Evolutionary conservation across 53 echinoderm and acorn worm species (phyloP), one percentile per base, ranked within the genome.

Genomic region (Crossaster papposus): DNA sequence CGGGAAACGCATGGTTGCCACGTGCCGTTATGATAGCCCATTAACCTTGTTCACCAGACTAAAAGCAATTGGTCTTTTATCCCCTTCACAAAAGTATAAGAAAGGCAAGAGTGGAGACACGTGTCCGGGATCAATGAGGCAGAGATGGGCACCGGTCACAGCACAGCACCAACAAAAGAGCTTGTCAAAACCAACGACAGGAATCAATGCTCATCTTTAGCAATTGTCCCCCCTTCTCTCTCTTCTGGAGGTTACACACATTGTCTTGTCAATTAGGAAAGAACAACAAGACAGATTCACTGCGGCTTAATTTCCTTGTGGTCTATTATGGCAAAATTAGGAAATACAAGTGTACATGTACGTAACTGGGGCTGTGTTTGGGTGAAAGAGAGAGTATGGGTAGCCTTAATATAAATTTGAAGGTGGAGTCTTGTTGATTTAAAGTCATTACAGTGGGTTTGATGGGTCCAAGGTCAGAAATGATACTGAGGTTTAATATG

Each of bases 31-130:
- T 33, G 73, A 50, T 72, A 72, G 72, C 52, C 65, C 51, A 84
- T 84, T 84, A 72, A 84, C 72, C 84, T 72, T 84, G 73, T 51
- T 72, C 72, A 72, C 22, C 32, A 72, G 71, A 52, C 29, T 72
- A 20, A 72, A 72, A 84, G n/a, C n/a, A n/a, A 84, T 84, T 28
- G 52, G 73, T 65, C 29, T 37, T 72, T 84, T 52, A 17, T 82
- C 31, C 70, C 10, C 20, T n/a, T 1, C 36, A 68, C 65, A 82
- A 82, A 65, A 70, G 82, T 65, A 24, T 82, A 30, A 14, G 83
- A 38, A n/a, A 51, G 26, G 50, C 26, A 51, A 53, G 84, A 29
- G 11, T 65, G 52, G 62, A 33, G 58, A 30, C 82, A 32, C 26
- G 82, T 64, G 50, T 65, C 70, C 13, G 28, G 24, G 81, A 81